phyloP scores from a whole-genome alignment of 2,888 invertebrate genomes.

The Xestobium rufovillosum region DNA sequence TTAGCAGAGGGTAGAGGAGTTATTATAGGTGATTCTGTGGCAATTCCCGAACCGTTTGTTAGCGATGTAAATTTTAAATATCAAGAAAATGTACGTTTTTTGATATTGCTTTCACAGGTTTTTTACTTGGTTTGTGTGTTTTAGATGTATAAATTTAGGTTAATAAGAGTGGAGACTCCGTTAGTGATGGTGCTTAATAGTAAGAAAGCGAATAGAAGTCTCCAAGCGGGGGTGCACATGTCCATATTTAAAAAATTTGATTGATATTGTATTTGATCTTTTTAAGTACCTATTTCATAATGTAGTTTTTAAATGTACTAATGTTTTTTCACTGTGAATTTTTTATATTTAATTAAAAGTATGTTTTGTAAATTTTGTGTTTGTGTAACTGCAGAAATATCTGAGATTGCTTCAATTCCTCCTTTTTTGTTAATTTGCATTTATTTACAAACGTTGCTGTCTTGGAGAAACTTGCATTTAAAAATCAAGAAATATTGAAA shows the following conservation, averaged over 20 bases:
- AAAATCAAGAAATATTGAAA: too few species aligned
- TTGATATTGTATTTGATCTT: constrained; percentile 32
- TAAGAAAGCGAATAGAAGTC: constrained; percentile 58
- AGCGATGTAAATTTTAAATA: constrained; percentile 52
- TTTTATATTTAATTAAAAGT: too few species aligned
- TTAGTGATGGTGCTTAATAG: constrained; percentile 68
- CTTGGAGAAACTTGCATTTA: too few species aligned
- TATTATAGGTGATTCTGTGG: constrained; percentile 77
- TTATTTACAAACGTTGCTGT: too few species aligned
- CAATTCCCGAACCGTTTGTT: constrained; percentile 68
- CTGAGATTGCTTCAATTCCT: too few species aligned
- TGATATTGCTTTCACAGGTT: constrained; percentile 7
- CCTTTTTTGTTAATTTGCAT: too few species aligned
- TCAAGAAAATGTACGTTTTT: constrained; percentile 46
- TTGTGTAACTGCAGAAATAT: too few species aligned
- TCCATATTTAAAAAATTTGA: constrained; percentile 58
- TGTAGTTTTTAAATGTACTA: too few species aligned
- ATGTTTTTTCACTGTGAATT: too few species aligned
- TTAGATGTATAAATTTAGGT: constrained; percentile 65
- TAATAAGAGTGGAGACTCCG: constrained; percentile 74
- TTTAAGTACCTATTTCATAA: neutral
- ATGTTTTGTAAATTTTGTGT: too few species aligned
- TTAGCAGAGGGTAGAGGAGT: constrained; percentile 74
- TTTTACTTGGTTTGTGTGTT: constrained; percentile 32
- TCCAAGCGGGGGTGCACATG: constrained; percentile 58